Evolutionary conservation across 1,140 invertebrate species (phyloP), one percentile per base, ranked within the genome.

Genomic region (Micrasema minimum): DNA sequence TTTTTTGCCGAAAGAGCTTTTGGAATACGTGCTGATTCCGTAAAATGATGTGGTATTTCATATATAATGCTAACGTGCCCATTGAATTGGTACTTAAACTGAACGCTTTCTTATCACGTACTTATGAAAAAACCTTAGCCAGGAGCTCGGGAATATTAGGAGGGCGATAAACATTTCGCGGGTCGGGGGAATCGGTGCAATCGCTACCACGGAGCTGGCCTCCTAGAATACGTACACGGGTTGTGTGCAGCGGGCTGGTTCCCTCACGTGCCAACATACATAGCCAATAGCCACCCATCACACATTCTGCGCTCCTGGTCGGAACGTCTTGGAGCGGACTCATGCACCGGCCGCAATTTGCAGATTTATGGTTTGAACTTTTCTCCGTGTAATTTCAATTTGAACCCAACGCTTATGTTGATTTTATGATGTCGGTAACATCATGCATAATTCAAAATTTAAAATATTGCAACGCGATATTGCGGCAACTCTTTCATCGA

Each of bases 331-430:
- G 18, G 18, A 20, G 37, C 38, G 35, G 26, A 57, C 43, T n/a
- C 37, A 12, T 62, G 46, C 22, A 66, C 53, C 18, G 26, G 50
- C 22, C 48, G 53, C 66, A 57, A 59, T 68, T 68, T 35, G 9
- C 53, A 55, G 22, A 68, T 68, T 68, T 68, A 68, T 68, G 37
- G 51, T 14, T n/a, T 18, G 10, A 68, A 68, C 50, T 68, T 57
- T 68, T 37, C 14, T 41, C 50, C 9, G 14, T 51, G 37, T 35
- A 31, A 37, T 16, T 57, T 57, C 31, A 57, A 57, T 57, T 57
- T 57, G n/a, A 57, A n/a, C n/a, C 26, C 53, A n/a, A 43, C 16
- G 11, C 20, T 51, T 51, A 12, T 51, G 50, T 23, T 12, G 18
- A 51, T 22, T 26, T 22, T 51, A 18, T n/a, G n/a, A n/a, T n/a